These are phyloP conservation scores for Ophthalmotilapia sp. DNA, from an alignment of 2,113 vertebrate genomes.

Conservation along the genomic window DNA sequence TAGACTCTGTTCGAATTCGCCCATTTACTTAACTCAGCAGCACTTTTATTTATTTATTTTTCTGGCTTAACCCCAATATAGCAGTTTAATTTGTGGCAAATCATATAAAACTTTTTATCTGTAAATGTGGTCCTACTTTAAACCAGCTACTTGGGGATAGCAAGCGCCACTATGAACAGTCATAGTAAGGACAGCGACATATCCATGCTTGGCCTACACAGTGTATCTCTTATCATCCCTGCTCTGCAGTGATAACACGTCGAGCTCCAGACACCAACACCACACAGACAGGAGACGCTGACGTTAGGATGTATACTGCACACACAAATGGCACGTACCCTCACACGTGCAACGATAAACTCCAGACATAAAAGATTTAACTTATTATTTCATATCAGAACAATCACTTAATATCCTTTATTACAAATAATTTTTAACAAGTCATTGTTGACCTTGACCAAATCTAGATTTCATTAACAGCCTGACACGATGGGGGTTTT, in stretches of 20 bases:
- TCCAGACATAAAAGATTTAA: background rate
- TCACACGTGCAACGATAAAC: background rate
- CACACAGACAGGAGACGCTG: background rate
- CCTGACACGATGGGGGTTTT: background rate
- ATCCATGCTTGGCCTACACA: background rate
- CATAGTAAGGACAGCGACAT: background rate
- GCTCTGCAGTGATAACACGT: background rate
- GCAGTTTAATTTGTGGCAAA: background rate
- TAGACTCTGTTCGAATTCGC: background rate
- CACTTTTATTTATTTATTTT: background rate
- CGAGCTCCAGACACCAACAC: slow-evolving; percentile 1
- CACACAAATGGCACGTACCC: background rate
- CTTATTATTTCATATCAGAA: background rate
- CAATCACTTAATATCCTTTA: background rate
- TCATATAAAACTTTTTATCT: background rate
- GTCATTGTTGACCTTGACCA: background rate
- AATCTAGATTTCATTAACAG: background rate
- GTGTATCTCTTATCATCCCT: background rate
- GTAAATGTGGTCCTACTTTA: background rate
- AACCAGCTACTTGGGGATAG: background rate
- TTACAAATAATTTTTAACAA: background rate
- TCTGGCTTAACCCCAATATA: background rate
- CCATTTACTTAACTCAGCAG: background rate
- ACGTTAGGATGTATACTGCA: background rate
- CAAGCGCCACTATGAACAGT: background rate